Base-by-base conservation (phyloP, 1,140 invertebrate species). In the Trissolcus basalis region DNA sequence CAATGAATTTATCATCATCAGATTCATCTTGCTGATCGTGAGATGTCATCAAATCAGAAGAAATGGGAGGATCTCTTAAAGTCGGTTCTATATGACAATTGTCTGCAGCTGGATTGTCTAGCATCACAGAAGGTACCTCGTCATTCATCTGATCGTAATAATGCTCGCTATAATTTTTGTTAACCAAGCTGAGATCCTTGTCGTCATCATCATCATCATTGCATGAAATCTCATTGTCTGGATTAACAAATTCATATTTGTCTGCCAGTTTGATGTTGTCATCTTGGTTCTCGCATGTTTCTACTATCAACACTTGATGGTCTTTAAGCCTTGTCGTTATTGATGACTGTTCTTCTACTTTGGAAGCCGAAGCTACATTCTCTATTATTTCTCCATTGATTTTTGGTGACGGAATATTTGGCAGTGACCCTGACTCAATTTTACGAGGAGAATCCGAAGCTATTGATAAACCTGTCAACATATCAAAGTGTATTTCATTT, bases 401-500 rank as follows among this genome's bases (percentile, higher is more conserved):
- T 58, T 77, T 82, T 19, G 86, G 85, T 10, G 85, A 86, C 39
- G 49, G 70, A 80, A 15, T 80, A 55, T 4, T 81, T 82, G 78
- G 48, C 67, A 78, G 58, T 50, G 86, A 84, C 13, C 83, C 82
- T n/a, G 82, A 78, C 33, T 86, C 80, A 9, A 35, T 8, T 81
- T 86, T 88, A 16, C 77, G 84, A 9, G 83, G 89, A 15, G 90
- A 89, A 65, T 89, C 88, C 5, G 88, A 87, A 45, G 90, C 86
- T 59, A 87, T 74, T 12, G 90, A 90, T 44, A 86, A 81, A 63
- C 84, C 90, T 90, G 44, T 3, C 83, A 80, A 70, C 59, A 35
- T 12, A 11, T 33, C 8, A 33, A 33, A 3, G 1, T 27, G 19
- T 27, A 27, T 27, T 3, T n/a, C n/a, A n/a, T n/a, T n/a, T n/a